These are phyloP conservation scores for Aselliscus stoliczkanus DNA, from an alignment of 2,797 vertebrate species.

Conservation along the genomic window DNA sequence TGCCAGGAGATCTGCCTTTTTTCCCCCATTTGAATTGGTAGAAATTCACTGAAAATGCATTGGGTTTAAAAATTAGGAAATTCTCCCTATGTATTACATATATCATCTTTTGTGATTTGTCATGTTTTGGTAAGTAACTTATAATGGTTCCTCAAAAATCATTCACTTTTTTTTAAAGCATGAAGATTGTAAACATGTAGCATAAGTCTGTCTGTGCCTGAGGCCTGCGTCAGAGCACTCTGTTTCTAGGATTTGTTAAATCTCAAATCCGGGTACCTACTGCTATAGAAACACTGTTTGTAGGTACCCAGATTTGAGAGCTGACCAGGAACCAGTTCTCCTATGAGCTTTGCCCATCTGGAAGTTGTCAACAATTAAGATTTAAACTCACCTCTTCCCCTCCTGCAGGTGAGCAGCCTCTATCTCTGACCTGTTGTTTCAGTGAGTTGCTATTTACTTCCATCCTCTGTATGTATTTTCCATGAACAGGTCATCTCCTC, in stretches of 20 bases:
- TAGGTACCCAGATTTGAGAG: too few relatives aligned
- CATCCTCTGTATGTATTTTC: not conserved
- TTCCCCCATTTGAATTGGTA: not conserved
- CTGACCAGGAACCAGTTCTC: not conserved
- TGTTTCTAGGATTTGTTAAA: not conserved
- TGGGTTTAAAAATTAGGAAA: not conserved
- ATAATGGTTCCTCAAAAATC: not conserved
- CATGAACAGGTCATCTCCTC: slow-evolving; percentile 85
- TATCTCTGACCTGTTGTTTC: rapidly evolving
- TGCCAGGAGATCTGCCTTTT: not conserved
- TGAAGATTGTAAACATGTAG: not conserved
- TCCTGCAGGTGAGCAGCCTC: not conserved
- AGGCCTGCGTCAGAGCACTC: not conserved
- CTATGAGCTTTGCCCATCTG: not conserved
- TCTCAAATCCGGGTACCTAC: not conserved
- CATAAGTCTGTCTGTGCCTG: not conserved
- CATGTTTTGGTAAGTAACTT: not conserved
- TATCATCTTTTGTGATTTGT: not conserved
- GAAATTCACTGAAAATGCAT: not conserved
- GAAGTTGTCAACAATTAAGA: not conserved
- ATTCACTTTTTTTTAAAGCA: not conserved
- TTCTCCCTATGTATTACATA: not conserved
- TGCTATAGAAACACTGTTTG: not conserved
- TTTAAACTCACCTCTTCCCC: not conserved
- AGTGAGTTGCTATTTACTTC: not conserved